Percentiles rank a stretch among this genome's conserved stretches.
Evolutionary conservation across 2,113 vertebrate species (phyloP).

Genomic region (Ptyas mucosa): DNA sequence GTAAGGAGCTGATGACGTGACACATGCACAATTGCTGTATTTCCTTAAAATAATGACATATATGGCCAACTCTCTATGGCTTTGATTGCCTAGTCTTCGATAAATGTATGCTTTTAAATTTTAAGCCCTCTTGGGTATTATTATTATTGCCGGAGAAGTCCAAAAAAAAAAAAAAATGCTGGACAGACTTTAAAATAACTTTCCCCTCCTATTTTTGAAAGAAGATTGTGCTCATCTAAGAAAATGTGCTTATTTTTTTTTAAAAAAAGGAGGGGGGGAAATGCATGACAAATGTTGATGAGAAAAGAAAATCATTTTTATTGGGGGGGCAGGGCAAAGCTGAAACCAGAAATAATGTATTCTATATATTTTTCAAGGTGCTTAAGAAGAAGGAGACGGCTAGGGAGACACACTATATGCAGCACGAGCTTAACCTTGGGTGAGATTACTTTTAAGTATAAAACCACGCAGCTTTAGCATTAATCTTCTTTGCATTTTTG

Average conservation of each 20-base stretch:
- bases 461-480: slow-evolving; percentile 20
- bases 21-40: slow-evolving; percentile 12
- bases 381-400: slow-evolving; percentile 42
- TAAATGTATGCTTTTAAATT: slow-evolving; percentile 40
- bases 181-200: slow-evolving; percentile 31
- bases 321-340: not conserved
- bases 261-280: not conserved
- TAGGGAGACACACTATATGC: slow-evolving; percentile 16
- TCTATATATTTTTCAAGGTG: slow-evolving; percentile 43
- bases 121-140: slow-evolving; percentile 34
- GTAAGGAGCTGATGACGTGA: not conserved
- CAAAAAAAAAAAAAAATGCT: not conserved
- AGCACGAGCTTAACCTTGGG: slow-evolving; percentile 54
- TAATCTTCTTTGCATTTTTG: slow-evolving; percentile 35
- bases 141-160: slow-evolving; percentile 39
- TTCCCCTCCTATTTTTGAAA: slow-evolving; percentile 21
- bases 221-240: slow-evolving; percentile 17
- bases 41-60: slow-evolving; percentile 32
- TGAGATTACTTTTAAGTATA: slow-evolving; percentile 30
- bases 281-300: slow-evolving; percentile 36
- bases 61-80: slow-evolving; percentile 40
- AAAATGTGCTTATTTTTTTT: slow-evolving; percentile 18
- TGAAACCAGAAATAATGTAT: slow-evolving; percentile 33
- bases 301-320: slow-evolving; percentile 39
- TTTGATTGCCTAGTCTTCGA: slow-evolving; percentile 27